phyloP scores from a whole-genome alignment of 2,888 invertebrate genomes.

The Eugnorisma glareosa region DNA sequence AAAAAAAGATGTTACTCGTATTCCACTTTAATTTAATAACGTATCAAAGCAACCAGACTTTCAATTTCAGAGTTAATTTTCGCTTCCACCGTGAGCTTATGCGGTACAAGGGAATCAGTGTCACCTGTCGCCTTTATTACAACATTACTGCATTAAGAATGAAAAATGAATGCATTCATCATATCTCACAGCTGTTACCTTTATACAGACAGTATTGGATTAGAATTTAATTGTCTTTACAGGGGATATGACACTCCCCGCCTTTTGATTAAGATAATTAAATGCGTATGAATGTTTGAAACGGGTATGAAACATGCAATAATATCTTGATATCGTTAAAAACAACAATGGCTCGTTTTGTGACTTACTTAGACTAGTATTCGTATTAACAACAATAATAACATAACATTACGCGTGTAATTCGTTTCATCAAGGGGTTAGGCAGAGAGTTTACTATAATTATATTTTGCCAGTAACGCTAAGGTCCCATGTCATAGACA shows the following conservation, averaged over 20 bases:
- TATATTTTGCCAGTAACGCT: background rate
- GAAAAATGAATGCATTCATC: constrained; percentile 47
- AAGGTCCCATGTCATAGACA: background rate
- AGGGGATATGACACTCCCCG: background rate
- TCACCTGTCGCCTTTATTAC: constrained; percentile 53
- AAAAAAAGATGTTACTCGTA: background rate
- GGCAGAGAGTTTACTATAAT: background rate
- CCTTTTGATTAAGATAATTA: background rate
- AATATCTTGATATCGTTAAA: background rate
- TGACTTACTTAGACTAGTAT: background rate
- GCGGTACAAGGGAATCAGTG: constrained; percentile 38
- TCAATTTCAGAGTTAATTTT: constrained; percentile 49
- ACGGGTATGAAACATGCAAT: background rate
- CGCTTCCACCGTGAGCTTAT: constrained; percentile 15
- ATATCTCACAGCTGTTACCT: constrained; percentile 31
- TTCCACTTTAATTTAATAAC: background rate
- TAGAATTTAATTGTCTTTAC: constrained; percentile 21
- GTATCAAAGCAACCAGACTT: constrained; percentile 24
- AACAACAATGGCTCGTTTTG: background rate
- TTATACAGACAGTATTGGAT: constrained; percentile 18
- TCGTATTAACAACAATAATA: background rate
- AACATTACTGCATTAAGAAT: constrained; percentile 39
- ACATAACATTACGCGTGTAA: background rate
- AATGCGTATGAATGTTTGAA: background rate
- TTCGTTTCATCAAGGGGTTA: background rate